Conservation (phyloP, 2,888 invertebrate species). For the Ennomos fuscantarius region DNA sequence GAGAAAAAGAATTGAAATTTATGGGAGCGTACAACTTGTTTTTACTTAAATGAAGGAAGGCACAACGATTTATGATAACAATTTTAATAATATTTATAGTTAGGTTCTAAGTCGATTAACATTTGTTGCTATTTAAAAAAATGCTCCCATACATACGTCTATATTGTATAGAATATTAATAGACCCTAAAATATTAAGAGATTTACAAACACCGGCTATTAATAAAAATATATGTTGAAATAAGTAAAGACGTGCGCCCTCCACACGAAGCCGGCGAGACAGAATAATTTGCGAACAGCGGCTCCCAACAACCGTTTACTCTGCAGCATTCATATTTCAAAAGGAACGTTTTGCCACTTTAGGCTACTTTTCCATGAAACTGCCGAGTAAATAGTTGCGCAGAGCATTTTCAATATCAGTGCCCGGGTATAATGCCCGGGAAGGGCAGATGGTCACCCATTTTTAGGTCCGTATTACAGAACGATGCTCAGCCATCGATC, state of each 20-base stretch:
- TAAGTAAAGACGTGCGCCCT: constrained; percentile 22
- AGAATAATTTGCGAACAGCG: constrained; percentile 16
- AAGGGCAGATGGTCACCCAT: constrained; percentile 43
- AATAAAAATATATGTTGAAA: background rate
- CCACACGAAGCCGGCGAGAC: constrained; percentile 21
- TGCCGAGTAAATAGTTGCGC: constrained; percentile 3
- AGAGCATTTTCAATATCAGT: background rate
- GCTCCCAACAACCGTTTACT: background rate
- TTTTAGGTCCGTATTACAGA: too few species aligned
- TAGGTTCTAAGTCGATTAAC: too few species aligned
- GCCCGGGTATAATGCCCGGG: background rate
- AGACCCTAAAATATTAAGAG: constrained; percentile 11
- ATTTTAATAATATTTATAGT: too few species aligned
- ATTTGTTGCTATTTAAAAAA: background rate
- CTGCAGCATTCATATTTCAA: background rate
- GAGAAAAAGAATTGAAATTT: background rate
- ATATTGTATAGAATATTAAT: background rate
- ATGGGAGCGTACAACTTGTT: constrained; percentile 4
- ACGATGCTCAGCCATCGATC: too few species aligned
- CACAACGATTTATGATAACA: constrained; percentile 10
- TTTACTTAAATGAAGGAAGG: constrained; percentile 16
- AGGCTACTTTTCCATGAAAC: background rate
- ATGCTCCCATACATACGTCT: background rate
- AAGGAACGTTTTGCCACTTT: too few species aligned
- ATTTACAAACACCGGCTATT: background rate